Conservation (phyloP, 2,888 invertebrate genomes). For the Synanthedon tipuliformis region DNA sequence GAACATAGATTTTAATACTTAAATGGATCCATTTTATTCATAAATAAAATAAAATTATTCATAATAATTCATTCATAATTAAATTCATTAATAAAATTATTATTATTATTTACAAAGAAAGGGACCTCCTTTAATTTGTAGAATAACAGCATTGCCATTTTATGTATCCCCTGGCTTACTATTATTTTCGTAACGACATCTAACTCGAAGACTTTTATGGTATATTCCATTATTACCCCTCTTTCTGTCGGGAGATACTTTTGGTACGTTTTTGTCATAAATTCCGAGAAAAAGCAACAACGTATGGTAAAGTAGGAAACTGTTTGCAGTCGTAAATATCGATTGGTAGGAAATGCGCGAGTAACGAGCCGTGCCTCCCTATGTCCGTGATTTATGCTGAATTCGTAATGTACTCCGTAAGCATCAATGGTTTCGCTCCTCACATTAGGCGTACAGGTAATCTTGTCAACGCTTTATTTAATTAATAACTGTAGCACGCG, state of each 20-base stretch:
- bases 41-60: no score
- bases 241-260: neutral
- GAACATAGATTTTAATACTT: no score
- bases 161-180: neutral
- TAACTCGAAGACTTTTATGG: neutral
- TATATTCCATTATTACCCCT: neutral
- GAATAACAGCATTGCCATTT: neutral
- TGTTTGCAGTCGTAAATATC: slow-evolving; percentile 1
- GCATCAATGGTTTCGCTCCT: no score
- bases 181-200: neutral
- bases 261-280: neutral
- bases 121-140: neutral
- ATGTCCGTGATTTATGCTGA: slow-evolving; percentile 1
- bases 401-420: neutral
- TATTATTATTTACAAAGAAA: neutral
- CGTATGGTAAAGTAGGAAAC: neutral
- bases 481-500: no score
- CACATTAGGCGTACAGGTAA: no score
- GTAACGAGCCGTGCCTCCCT: slow-evolving; percentile 1
- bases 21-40: no score
- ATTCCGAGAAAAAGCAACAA: neutral
- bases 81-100: no score
- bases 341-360: slow-evolving; percentile 1
- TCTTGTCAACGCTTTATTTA: no score
- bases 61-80: no score